Conservation (phyloP, 1,140 invertebrate species). For the Drosophila novamexicana region DNA sequence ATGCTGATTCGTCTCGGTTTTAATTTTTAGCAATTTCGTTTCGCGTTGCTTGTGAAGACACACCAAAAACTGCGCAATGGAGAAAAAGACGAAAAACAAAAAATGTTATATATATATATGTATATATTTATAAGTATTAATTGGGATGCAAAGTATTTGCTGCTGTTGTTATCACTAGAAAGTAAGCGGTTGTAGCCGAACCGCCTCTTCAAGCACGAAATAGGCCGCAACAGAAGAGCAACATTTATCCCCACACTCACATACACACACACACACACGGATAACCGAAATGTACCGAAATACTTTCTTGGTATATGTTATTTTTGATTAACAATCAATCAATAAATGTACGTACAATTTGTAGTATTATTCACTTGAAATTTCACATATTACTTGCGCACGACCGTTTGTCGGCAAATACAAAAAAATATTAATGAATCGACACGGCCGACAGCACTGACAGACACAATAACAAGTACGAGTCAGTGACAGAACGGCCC, state of each 20-base stretch:
- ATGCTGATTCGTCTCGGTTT: conserved; percentile 36
- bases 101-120: conserved; percentile 9
- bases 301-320: background rate
- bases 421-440: conserved; percentile 34
- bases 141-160: conserved; percentile 12
- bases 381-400: conserved; percentile 34
- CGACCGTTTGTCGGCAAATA: conserved; percentile 34
- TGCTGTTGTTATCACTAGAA: conserved; percentile 20
- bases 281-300: conserved; percentile 2
- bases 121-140: background rate
- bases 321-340: background rate
- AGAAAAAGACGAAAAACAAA: conserved; percentile 9
- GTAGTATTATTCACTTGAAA: conserved; percentile 23
- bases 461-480: conserved; percentile 46
- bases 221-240: conserved; percentile 2
- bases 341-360: conserved; percentile 7
- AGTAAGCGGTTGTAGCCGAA: conserved; percentile 29
- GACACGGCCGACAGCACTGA: conserved; percentile 48
- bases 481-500: conserved; percentile 45
- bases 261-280: conserved; percentile 3
- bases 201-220: conserved; percentile 37
- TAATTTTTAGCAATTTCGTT: conserved; percentile 40
- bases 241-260: conserved; percentile 8
- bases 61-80: conserved; percentile 43
- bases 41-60: conserved; percentile 38